phyloP scores from a whole-genome alignment of 2,888 invertebrate species.

The Homarus gammarus region DNA sequence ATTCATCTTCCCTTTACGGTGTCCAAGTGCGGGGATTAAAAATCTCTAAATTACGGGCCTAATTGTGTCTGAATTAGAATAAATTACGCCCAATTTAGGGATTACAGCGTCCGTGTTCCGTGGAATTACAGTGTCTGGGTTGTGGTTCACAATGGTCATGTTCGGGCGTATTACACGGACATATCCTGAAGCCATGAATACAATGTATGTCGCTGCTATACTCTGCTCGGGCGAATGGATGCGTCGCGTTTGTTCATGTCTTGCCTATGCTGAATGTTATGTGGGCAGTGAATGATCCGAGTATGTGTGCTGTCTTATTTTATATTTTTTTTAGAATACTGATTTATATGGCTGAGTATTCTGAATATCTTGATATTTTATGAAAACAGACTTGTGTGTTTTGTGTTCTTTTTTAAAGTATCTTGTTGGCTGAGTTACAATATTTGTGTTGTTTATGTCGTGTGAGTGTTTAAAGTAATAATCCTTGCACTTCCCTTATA shows the following conservation, averaged over 20 bases:
- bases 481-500: too few species aligned
- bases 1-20: not conserved
- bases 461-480: too few species aligned
- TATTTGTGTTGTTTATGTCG: too few species aligned
- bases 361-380: too few species aligned
- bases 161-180: not conserved
- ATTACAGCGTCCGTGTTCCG: constrained; percentile 27
- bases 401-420: too few species aligned
- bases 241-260: not conserved
- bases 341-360: too few species aligned
- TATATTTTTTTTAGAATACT: not conserved
- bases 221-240: not conserved
- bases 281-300: not conserved
- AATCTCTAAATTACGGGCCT: constrained; percentile 33
- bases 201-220: not conserved
- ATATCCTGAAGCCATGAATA: not conserved
- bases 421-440: too few species aligned
- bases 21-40: constrained; percentile 4
- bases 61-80: constrained; percentile 54
- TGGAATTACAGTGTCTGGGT: constrained; percentile 45
- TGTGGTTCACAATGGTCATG: not conserved
- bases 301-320: too few species aligned
- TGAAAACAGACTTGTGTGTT: too few species aligned
- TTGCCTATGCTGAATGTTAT: not conserved
- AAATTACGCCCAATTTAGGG: constrained; percentile 45